Conservation (phyloP, 2,888 invertebrate species). For the Hydropsyche betteni region DNA sequence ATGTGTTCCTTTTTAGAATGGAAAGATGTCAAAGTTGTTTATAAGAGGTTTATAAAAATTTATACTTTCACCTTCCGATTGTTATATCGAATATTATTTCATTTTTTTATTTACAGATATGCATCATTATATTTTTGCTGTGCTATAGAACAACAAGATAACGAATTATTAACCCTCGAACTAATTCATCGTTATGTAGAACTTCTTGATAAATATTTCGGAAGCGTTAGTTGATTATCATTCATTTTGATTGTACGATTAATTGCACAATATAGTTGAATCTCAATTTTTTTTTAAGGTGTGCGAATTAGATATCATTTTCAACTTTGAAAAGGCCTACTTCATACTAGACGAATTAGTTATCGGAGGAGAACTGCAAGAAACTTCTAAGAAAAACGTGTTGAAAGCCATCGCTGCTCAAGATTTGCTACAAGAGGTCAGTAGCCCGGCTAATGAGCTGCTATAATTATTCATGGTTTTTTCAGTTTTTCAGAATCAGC, state of each 20-base stretch:
- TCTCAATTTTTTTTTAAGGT: constrained; percentile 71
- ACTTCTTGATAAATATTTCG: constrained; percentile 98
- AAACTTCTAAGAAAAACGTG: constrained; percentile 99
- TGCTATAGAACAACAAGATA: constrained; percentile 97
- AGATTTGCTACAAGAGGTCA: constrained; percentile 99
- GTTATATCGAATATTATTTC: not conserved
- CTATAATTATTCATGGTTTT: constrained; percentile 55
- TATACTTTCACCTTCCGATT: too few species aligned
- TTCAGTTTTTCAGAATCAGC: not conserved
- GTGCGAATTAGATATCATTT: constrained; percentile 98
- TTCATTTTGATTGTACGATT: constrained; percentile 30
- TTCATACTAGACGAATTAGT: constrained; percentile 98
- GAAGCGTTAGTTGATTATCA: constrained; percentile 82
- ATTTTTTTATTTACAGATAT: constrained; percentile 74
- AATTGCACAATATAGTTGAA: constrained; percentile 8
- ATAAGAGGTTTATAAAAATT: constrained; percentile 80
- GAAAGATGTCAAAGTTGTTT: constrained; percentile 98
- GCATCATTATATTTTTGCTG: constrained; percentile 99
- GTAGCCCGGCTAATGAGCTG: constrained; percentile 77
- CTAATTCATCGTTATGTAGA: constrained; percentile 99
- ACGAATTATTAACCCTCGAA: constrained; percentile 95
- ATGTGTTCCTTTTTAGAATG: constrained; percentile 99
- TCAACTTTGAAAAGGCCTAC: constrained; percentile 99
- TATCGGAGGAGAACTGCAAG: constrained; percentile 97
- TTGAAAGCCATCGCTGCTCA: constrained; percentile 99